Conservation (phyloP, 2,113 vertebrate species). For the Melospiza georgiana region DNA sequence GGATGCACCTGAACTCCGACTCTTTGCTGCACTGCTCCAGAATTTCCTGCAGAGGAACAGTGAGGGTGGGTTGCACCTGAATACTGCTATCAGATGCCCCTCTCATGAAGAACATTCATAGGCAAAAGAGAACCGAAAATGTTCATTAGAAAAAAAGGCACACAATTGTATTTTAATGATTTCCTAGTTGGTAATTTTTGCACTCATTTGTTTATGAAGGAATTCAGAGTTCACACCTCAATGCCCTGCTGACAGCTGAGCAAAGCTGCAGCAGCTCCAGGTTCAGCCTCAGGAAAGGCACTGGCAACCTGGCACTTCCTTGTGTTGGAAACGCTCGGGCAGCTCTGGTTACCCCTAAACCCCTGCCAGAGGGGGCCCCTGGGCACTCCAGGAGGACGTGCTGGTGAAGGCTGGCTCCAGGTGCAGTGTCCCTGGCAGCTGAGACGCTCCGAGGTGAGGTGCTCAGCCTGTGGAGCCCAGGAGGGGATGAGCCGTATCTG, state of each 20-base stretch:
- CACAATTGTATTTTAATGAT: neutral
- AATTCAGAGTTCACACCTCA: neutral
- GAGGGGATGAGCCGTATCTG: accelerated
- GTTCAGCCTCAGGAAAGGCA: neutral
- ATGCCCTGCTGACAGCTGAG: neutral
- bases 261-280: neutral
- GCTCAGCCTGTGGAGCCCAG: neutral
- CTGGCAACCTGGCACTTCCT: neutral
- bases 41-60: constrained; percentile 53
- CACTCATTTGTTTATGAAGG: neutral
- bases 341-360: neutral
- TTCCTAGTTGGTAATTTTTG: neutral
- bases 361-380: neutral
- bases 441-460: neutral
- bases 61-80: neutral
- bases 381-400: neutral
- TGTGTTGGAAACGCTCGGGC: accelerated
- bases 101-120: neutral
- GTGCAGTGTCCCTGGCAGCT: accelerated
- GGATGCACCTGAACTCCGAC: constrained; percentile 71
- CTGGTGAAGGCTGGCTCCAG: neutral
- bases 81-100: accelerated
- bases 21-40: constrained; percentile 79
- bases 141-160: neutral
- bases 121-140: neutral